A percentile compares a stretch with the other conserved stretches of the same genome.
Conservation (phyloP, 35 echinoderm and acorn worm genomes). For the Eucidaris tribuloides region DNA sequence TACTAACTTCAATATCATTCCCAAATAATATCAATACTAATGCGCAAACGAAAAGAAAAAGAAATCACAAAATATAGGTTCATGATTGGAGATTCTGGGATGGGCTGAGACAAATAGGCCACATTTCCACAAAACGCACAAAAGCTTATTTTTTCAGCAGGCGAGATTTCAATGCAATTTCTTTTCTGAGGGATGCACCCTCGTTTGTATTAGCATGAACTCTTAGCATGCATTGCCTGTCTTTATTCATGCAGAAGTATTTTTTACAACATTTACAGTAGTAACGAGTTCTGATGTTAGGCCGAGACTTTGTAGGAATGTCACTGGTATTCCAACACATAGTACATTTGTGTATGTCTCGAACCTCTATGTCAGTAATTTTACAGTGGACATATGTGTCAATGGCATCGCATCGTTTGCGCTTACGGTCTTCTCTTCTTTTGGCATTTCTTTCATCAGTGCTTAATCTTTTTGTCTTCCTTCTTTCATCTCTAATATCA, state of each 20-base stretch:
- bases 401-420: background rate
- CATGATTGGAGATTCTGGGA: too few species aligned
- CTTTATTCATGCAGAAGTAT: background rate
- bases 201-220: background rate
- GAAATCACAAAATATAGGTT: too few species aligned
- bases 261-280: background rate
- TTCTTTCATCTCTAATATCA: background rate
- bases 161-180: background rate
- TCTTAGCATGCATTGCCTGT: background rate
- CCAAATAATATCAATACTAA: too few species aligned
- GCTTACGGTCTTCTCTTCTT: background rate
- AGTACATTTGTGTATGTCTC: background rate
- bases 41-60: too few species aligned
- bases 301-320: background rate
- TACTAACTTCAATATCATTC: too few species aligned
- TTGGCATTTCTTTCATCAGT: background rate
- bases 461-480: background rate
- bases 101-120: too few species aligned
- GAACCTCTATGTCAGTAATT: background rate
- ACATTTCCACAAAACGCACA: too few species aligned
- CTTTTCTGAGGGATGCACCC: background rate
- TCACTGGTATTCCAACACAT: background rate
- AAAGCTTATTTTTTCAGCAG: background rate
- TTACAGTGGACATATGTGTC: background rate
- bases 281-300: background rate